Base-by-base conservation (phyloP, 2,888 invertebrate genomes). In the Lucinisca nassula region DNA sequence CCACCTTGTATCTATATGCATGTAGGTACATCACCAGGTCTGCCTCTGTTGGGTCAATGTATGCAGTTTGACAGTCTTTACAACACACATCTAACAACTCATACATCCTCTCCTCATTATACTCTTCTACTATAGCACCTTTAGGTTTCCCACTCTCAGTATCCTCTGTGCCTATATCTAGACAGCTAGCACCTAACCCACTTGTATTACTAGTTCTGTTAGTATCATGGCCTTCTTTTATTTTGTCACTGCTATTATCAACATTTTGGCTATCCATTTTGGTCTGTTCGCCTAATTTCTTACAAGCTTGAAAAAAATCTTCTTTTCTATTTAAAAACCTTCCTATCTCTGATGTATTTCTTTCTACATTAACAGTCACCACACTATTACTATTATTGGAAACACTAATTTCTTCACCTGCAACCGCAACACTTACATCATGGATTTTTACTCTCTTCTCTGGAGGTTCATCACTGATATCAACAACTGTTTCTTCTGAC, bases 21-120 rank as follows among this genome's bases (percentile, higher is more conserved):
- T 99, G 99, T 70, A 99, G 97, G 96, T 98, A 99, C 98, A 99
- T 98, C 92, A 99, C 98, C 85, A 99, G 97, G 96, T 99, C 98
- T 92, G 98, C 97, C 0, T 98, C 98, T 89, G 98, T 97, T 0
- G 99, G 99, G 96, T 99, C 99, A 91, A 98, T 97, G 97, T 98
- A 99, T 87, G 98, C 97, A 85, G 98, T 98, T 96, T 98, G 98
- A 96, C 99, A 99, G 96, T 99, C 98, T 96, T 98, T 98, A 97
- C 99, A 99, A 96, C 98, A 98, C 55, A 98, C 97, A 96, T 99
- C 98, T 21, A 98, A 96, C 14, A 98, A 35, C 21, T 67, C 67
- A 67, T 35, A 72, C 92, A 67, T 67, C 67, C 35, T 67, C 17
- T 67, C 67, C 17, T 67, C 67, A 67, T 67, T 67, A 67, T 67